phyloP scores from a whole-genome alignment of 2,888 invertebrate species.

The Gymnoscelis rufifasciata region DNA sequence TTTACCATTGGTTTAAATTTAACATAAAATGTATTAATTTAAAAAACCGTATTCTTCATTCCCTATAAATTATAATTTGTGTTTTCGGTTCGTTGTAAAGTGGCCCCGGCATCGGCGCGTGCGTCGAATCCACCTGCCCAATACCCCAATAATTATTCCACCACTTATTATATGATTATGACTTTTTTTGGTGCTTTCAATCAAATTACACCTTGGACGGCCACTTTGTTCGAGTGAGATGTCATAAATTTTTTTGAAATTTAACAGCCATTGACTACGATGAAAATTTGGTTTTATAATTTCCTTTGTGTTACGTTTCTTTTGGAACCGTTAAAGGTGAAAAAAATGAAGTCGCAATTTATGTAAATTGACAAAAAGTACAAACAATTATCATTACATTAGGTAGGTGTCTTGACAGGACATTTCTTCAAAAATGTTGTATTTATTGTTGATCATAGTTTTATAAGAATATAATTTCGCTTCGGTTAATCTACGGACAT shows the following conservation, averaged over 20 bases:
- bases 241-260: constrained; percentile 72
- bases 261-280: constrained; percentile 47
- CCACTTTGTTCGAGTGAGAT: constrained; percentile 73
- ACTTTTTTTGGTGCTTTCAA: constrained; percentile 78
- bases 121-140: constrained; percentile 65
- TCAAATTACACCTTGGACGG: constrained; percentile 77
- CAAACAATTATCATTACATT: too few relatives aligned
- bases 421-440: too few relatives aligned
- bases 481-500: too few relatives aligned
- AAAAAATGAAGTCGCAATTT: too few relatives aligned
- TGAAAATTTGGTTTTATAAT: constrained; percentile 58
- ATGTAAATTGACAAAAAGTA: too few relatives aligned
- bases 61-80: constrained; percentile 45
- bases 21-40: background rate
- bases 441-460: too few relatives aligned
- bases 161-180: constrained; percentile 78
- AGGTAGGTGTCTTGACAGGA: too few relatives aligned
- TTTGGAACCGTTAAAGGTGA: constrained; percentile 1
- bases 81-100: constrained; percentile 39
- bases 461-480: too few relatives aligned
- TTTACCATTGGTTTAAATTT: too few relatives aligned
- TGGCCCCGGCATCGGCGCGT: constrained; percentile 46
- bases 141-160: constrained; percentile 75
- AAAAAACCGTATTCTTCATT: background rate
- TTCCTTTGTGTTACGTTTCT: constrained; percentile 24